Percentiles rank a stretch among this genome's conserved stretches.
Evolutionary conservation across 2,888 invertebrate species (phyloP).

Genomic region (Pachymerium ferrugineum): DNA sequence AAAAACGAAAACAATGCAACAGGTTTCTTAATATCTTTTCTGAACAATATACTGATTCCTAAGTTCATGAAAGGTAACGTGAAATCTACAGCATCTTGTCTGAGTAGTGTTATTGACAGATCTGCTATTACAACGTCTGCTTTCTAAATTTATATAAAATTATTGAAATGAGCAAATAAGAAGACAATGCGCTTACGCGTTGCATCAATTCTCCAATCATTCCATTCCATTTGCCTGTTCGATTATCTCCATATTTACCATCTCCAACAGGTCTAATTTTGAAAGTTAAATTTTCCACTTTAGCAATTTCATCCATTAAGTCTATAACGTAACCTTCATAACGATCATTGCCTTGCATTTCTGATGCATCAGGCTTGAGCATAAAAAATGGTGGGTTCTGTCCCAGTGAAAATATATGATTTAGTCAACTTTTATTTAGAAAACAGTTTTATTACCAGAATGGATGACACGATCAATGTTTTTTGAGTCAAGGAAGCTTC

Average conservation of each 20-base stretch:
- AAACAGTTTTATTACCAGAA: background rate
- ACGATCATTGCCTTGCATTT: slow-evolving; percentile 45
- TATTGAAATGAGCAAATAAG: background rate
- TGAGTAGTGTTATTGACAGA: slow-evolving; percentile 53
- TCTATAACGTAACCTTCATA: slow-evolving; percentile 52
- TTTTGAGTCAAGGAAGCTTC: slow-evolving; percentile 5
- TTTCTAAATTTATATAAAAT: slow-evolving; percentile 41
- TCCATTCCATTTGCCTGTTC: slow-evolving; percentile 40
- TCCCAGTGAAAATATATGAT: slow-evolving; percentile 33
- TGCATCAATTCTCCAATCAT: slow-evolving; percentile 40
- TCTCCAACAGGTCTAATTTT: slow-evolving; percentile 46
- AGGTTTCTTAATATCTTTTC: slow-evolving; percentile 75
- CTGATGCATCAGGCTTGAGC: slow-evolving; percentile 42
- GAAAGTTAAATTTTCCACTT: slow-evolving; percentile 49
- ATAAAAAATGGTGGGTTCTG: slow-evolving; percentile 52
- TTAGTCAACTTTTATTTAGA: background rate
- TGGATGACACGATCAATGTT: slow-evolving; percentile 20
- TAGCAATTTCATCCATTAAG: slow-evolving; percentile 49
- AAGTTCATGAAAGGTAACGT: slow-evolving; percentile 57
- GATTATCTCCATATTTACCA: slow-evolving; percentile 38
- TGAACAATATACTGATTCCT: slow-evolving; percentile 79
- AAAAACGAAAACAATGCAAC: slow-evolving; percentile 88
- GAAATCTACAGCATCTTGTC: slow-evolving; percentile 55
- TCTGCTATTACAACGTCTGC: slow-evolving; percentile 55
- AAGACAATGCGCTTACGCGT: slow-evolving; percentile 36